These are phyloP conservation scores for Agapostemon virescens DNA, from an alignment of 2,888 invertebrate genomes.

Conservation along the genomic window DNA sequence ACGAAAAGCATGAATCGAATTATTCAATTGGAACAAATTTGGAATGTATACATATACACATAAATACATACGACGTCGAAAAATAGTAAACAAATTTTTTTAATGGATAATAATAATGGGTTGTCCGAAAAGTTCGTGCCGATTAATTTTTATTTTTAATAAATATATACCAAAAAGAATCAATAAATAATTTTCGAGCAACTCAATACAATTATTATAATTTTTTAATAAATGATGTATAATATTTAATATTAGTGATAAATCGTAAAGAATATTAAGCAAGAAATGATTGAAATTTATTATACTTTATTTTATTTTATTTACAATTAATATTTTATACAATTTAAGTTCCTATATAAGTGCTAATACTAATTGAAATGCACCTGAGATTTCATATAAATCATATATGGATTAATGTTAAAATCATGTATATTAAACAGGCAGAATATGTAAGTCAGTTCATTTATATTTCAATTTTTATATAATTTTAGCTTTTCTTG, in stretches of 20 bases:
- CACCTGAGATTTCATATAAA: conserved; percentile 23
- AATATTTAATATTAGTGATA: neutral
- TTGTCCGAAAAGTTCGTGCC: no score
- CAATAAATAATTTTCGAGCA: no score
- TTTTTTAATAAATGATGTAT: neutral
- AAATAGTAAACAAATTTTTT: neutral
- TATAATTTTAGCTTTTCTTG: conserved; percentile 88
- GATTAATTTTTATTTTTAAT: no score
- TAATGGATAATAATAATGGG: neutral
- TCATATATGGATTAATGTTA: conserved; percentile 23
- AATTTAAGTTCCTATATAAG: conserved; percentile 49
- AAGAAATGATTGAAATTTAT: conserved; percentile 11
- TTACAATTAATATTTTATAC: conserved; percentile 63
- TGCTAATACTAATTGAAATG: conserved; percentile 45
- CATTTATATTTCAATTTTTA: conserved; percentile 10
- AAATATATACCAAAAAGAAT: no score
- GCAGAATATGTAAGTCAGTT: conserved; percentile 1
- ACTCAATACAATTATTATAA: neutral
- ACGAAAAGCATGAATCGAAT: conserved; percentile 52
- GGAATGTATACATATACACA: neutral
- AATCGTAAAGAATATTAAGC: conserved; percentile 15
- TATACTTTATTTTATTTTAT: conserved; percentile 60
- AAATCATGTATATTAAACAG: conserved; percentile 23
- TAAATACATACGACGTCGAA: neutral
- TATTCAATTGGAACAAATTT: conserved; percentile 4